Conservation (phyloP, 2,797 vertebrate genomes). For the Gymnothorax javanicus region DNA sequence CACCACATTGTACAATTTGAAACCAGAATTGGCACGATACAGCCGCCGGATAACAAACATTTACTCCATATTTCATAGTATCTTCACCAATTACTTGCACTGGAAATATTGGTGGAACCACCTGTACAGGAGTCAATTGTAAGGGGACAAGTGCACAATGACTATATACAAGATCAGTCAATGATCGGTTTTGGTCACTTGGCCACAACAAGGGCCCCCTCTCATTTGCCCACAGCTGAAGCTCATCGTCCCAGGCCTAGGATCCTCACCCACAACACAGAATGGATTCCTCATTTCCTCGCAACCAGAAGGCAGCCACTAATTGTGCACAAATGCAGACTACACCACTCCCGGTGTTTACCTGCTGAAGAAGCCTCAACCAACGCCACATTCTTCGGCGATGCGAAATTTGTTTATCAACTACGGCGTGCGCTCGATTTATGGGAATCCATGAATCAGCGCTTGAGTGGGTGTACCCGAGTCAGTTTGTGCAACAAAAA, state of each 20-base stretch:
- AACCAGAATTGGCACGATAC: too few species aligned
- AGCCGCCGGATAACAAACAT: too few species aligned
- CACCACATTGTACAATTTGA: too few species aligned
- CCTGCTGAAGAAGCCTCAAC: not conserved
- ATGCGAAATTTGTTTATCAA: conserved; percentile 6
- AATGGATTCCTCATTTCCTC: not conserved
- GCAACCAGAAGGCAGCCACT: not conserved
- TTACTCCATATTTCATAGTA: too few species aligned
- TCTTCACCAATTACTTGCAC: too few species aligned
- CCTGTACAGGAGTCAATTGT: too few species aligned
- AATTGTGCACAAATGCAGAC: not conserved
- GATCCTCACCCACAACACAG: not conserved
- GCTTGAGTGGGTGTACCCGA: not conserved
- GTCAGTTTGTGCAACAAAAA: not conserved
- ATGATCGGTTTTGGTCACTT: too few species aligned
- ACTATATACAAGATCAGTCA: too few species aligned
- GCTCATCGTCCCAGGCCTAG: too few species aligned
- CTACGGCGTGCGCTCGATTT: conserved; percentile 15
- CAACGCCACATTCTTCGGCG: not conserved
- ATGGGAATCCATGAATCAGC: conserved; percentile 27
- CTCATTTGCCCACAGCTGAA: not conserved
- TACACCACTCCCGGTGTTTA: not conserved
- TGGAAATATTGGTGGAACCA: too few species aligned
- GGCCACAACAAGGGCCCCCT: not conserved
- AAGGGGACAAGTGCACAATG: too few species aligned